Evolutionary conservation across 1,140 invertebrate species (phyloP).

Genomic region (Zaprionus vittiger): DNA sequence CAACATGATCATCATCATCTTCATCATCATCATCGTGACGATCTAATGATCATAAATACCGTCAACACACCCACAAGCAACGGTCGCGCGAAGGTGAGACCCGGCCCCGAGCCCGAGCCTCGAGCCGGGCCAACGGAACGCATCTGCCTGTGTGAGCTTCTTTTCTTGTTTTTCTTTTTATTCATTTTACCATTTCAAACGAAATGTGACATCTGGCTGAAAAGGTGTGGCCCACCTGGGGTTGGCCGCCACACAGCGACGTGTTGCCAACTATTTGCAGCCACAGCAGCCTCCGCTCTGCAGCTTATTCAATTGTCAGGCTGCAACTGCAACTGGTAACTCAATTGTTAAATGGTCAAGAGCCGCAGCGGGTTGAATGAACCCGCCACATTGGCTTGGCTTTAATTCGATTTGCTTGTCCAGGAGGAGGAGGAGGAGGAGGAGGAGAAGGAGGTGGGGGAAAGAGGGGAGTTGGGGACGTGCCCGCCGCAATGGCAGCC

Average conservation of each 20-base stretch:
- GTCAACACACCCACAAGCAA: constrained; percentile 43
- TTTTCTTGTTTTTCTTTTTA: background rate
- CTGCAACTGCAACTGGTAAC: constrained; percentile 22
- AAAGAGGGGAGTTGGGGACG: constrained; percentile 27
- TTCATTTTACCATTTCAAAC: constrained; percentile 9
- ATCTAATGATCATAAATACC: constrained; percentile 45
- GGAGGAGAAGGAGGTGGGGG: background rate
- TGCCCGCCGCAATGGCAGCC: constrained; percentile 41
- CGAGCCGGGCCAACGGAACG: constrained; percentile 8
- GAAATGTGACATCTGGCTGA: constrained; percentile 43
- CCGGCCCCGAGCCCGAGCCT: background rate
- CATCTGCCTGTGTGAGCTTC: background rate
- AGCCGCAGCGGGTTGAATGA: constrained; percentile 40
- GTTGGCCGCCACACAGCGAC: background rate
- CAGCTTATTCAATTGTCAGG: constrained; percentile 32
- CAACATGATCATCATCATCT: constrained; percentile 21
- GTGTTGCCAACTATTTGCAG: constrained; percentile 20
- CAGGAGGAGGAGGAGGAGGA: background rate
- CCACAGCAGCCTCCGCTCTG: background rate
- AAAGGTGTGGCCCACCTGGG: constrained; percentile 31
- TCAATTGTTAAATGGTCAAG: constrained; percentile 48
- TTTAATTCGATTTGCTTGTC: constrained; percentile 24
- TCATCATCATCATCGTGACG: constrained; percentile 1
- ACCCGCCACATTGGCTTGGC: constrained; percentile 14
- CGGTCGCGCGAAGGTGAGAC: constrained; percentile 25